Conservation (phyloP, 1,140 invertebrate genomes). For the Campoletis sonorensis region DNA sequence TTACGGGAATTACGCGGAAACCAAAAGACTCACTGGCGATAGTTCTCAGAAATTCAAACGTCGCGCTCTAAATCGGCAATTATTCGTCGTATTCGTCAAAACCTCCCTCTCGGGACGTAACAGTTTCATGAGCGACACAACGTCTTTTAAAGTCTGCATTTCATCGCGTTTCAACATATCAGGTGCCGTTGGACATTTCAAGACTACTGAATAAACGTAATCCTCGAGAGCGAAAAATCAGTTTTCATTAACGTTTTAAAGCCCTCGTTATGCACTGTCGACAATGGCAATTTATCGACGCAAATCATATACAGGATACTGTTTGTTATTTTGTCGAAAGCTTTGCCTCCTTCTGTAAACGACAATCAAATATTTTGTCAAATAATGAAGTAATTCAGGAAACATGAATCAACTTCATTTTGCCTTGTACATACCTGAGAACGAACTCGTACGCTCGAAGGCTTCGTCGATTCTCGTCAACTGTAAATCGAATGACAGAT, state of each 20-base stretch:
- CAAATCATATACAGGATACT: constrained; percentile 41
- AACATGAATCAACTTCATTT: neutral
- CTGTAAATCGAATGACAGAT: neutral
- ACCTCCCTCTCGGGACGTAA: no score
- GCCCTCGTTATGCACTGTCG: constrained; percentile 34
- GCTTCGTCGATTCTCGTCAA: constrained; percentile 24
- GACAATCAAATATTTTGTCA: neutral
- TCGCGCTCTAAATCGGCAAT: no score
- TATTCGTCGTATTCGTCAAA: no score
- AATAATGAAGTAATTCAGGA: neutral
- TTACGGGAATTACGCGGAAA: no score
- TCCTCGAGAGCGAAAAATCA: no score
- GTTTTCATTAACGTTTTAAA: constrained; percentile 43
- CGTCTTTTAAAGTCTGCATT: no score
- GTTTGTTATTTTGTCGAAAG: neutral
- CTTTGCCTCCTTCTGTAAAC: neutral
- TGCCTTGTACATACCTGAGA: neutral
- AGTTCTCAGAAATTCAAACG: no score
- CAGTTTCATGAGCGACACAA: no score
- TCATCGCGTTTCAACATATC: no score
- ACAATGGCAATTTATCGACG: constrained; percentile 33
- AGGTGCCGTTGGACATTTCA: no score
- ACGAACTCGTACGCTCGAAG: constrained; percentile 25
- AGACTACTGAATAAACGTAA: no score
- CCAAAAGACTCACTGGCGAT: no score